These are phyloP conservation scores for Sipha flava DNA, from an alignment of 1,140 invertebrate genomes.

Conservation along the genomic window DNA sequence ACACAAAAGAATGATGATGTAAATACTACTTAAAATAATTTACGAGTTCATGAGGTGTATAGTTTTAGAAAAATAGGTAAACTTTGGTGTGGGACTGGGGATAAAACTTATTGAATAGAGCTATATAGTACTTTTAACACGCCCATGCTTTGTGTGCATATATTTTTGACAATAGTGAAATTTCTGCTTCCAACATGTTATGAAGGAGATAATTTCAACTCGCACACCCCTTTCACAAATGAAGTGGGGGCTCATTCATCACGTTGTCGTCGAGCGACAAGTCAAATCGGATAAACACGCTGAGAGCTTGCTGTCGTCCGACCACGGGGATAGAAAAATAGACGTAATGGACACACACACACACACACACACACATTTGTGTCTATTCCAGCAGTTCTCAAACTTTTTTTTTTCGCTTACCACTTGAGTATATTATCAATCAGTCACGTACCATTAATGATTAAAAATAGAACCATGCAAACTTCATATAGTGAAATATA, in stretches of 20 bases:
- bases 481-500: too few species aligned
- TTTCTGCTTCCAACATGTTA: not conserved
- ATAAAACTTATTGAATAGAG: not conserved
- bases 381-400: too few species aligned
- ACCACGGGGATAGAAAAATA: not conserved
- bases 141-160: not conserved
- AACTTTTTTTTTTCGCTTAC: too few species aligned
- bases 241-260: not conserved
- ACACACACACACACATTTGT: too few species aligned
- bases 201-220: not conserved
- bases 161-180: not conserved
- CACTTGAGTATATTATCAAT: too few species aligned
- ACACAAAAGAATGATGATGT: not conserved
- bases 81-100: not conserved
- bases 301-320: not conserved
- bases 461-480: too few species aligned
- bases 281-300: constrained; percentile 8
- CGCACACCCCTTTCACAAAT: not conserved
- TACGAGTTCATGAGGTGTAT: not conserved
- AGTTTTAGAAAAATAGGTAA: not conserved
- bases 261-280: not conserved
- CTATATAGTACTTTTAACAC: not conserved
- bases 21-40: constrained; percentile 24
- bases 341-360: not conserved
- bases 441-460: too few species aligned